Percentiles rank a stretch among this genome's conserved stretches.
Evolutionary conservation across 1,140 invertebrate species (phyloP).

Genomic region (Parapsyche elsis): DNA sequence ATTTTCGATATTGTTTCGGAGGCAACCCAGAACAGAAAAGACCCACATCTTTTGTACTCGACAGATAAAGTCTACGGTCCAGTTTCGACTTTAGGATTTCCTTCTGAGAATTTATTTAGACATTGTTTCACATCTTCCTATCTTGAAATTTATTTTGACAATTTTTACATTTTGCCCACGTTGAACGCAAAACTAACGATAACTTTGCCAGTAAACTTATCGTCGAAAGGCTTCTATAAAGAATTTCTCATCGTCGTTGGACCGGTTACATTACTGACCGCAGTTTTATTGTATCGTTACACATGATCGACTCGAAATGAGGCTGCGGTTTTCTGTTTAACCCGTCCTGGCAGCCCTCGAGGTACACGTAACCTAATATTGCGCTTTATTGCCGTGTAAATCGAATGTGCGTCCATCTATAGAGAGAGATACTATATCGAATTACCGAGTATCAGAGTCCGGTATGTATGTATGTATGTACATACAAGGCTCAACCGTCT

Average conservation of each 20-base stretch:
- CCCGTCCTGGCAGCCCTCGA: neutral
- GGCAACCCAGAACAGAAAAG: neutral
- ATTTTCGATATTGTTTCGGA: neutral
- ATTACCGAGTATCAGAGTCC: neutral
- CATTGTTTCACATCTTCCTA: neutral
- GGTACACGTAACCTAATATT: constrained; percentile 1
- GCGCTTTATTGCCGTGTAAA: constrained; percentile 28
- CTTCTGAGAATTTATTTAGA: neutral
- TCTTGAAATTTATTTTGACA: no score
- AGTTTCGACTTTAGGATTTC: neutral
- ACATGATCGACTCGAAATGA: constrained; percentile 36
- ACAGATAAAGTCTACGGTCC: neutral
- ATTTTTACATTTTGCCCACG: no score
- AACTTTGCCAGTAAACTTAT: no score
- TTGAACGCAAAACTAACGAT: neutral
- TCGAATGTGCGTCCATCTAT: constrained; percentile 2
- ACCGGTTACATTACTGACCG: constrained; percentile 14
- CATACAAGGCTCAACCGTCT: no score
- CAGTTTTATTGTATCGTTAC: constrained; percentile 44
- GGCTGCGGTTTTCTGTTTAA: constrained; percentile 30
- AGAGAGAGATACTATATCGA: constrained; percentile 13
- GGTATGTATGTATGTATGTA: no score
- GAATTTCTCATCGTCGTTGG: constrained; percentile 23
- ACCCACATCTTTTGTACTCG: neutral
- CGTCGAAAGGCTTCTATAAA: constrained; percentile 21